These are phyloP conservation scores for Peromyscus attwateri DNA, from an alignment of 2,797 vertebrate genomes.

Conservation along the genomic window DNA sequence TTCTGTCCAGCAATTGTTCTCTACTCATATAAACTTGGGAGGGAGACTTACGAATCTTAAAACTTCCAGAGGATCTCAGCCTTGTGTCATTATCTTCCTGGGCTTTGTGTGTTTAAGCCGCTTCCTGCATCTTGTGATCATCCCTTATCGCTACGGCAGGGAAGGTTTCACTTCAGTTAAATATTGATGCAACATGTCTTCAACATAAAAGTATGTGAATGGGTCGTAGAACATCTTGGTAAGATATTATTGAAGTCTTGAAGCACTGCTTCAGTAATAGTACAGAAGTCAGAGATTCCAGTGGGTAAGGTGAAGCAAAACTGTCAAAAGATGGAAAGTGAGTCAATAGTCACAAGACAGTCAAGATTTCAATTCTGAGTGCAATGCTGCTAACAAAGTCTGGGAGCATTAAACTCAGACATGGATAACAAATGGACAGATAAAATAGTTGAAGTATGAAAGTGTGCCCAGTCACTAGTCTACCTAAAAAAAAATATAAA, in stretches of 20 bases:
- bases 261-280: background rate
- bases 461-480: conserved; percentile 37
- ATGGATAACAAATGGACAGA: conserved; percentile 29
- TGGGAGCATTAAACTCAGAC: background rate
- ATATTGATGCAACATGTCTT: background rate
- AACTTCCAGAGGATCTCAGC: background rate
- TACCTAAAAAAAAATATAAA: conserved; percentile 53
- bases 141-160: background rate
- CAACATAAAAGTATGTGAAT: background rate
- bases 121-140: background rate
- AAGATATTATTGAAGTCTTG: background rate
- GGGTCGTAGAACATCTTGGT: background rate
- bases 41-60: background rate
- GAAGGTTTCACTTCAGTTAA: background rate
- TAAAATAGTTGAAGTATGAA: conserved; percentile 43
- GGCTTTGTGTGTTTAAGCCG: background rate
- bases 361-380: conserved; percentile 22
- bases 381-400: conserved; percentile 37
- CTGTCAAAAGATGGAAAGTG: conserved; percentile 31
- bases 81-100: background rate
- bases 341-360: conserved; percentile 13
- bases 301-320: background rate
- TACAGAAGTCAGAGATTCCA: background rate
- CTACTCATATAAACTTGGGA: background rate
- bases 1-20: background rate